A percentile compares a stretch with the other conserved stretches of the same genome.
These are phyloP conservation scores for Indri indri DNA, from an alignment of 2,113 vertebrate species.

Conservation along the genomic window DNA sequence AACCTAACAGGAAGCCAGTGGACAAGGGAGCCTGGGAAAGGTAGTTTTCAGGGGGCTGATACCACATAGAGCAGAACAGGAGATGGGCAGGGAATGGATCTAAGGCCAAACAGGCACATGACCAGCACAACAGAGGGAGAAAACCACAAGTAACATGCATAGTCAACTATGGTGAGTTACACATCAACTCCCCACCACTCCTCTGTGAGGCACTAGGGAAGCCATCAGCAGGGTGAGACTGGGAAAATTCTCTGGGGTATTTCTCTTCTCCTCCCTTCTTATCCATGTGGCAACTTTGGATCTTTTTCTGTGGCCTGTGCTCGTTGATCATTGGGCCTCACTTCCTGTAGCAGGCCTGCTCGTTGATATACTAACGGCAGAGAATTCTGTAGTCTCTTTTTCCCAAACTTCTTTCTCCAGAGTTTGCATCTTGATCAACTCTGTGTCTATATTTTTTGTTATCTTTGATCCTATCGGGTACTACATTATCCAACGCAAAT, in stretches of 20 bases:
- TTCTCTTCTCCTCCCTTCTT: not conserved
- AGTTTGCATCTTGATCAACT: not conserved
- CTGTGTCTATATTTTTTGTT: not conserved
- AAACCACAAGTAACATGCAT: not conserved
- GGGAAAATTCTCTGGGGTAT: not conserved
- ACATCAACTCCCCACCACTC: not conserved
- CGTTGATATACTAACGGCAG: not conserved
- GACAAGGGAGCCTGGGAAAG: not conserved
- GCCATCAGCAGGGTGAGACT: not conserved
- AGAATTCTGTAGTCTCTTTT: not conserved
- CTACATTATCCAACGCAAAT: not conserved
- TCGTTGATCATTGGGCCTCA: not conserved
- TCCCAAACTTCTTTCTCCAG: not conserved
- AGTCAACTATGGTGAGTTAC: not conserved
- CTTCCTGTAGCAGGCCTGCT: not conserved
- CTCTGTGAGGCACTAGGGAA: not conserved
- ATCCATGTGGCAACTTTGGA: not conserved
- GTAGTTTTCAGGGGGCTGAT: not conserved
- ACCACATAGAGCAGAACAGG: not conserved
- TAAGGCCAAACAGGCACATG: not conserved
- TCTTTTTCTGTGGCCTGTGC: not conserved
- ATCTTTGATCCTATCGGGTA: not conserved
- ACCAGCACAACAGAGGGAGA: not conserved
- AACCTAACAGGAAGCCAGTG: not conserved
- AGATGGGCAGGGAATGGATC: not conserved